Evolutionary conservation across 2,888 invertebrate genomes (phyloP).

Genomic region (Argyra leucocephala): DNA sequence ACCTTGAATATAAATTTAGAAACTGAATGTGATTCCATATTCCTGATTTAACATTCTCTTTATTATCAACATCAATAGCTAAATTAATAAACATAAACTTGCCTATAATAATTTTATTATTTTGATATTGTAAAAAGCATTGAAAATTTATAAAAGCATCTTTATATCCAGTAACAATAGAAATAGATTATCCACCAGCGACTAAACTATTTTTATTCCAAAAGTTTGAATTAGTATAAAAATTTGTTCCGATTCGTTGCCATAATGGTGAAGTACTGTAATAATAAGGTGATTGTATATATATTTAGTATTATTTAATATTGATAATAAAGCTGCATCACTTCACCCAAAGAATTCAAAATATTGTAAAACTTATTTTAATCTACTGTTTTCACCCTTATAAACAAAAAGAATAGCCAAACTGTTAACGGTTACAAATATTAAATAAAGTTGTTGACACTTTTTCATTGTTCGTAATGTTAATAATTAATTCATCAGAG

Average conservation of each 20-base stretch:
- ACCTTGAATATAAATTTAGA: conserved; percentile 40
- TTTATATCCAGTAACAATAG: conserved; percentile 54
- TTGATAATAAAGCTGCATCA: conserved; percentile 36
- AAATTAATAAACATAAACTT: conserved; percentile 53
- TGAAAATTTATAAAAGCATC: conserved; percentile 52
- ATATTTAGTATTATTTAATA: conserved; percentile 32
- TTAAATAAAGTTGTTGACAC: conserved; percentile 68
- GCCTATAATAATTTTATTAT: conserved; percentile 51
- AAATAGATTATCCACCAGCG: conserved; percentile 37
- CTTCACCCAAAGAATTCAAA: conserved; percentile 69
- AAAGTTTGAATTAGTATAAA: conserved; percentile 54
- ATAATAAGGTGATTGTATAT: conserved; percentile 29
- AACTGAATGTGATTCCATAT: conserved; percentile 29
- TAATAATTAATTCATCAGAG: too few relatives aligned
- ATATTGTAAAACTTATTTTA: conserved; percentile 74
- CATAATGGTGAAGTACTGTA: conserved; percentile 51
- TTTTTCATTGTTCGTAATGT: too few relatives aligned
- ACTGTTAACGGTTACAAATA: conserved; percentile 62
- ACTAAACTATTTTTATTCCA: conserved; percentile 44
- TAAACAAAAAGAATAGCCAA: conserved; percentile 67
- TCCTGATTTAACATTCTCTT: conserved; percentile 15
- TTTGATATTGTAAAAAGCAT: conserved; percentile 60
- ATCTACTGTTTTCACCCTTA: conserved; percentile 73
- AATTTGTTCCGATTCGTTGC: conserved; percentile 49
- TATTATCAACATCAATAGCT: conserved; percentile 19